Evolutionary conservation across 2,113 vertebrate species (phyloP), one percentile per base, ranked within the genome.

Genomic region (Ranitomeya imitator): DNA sequence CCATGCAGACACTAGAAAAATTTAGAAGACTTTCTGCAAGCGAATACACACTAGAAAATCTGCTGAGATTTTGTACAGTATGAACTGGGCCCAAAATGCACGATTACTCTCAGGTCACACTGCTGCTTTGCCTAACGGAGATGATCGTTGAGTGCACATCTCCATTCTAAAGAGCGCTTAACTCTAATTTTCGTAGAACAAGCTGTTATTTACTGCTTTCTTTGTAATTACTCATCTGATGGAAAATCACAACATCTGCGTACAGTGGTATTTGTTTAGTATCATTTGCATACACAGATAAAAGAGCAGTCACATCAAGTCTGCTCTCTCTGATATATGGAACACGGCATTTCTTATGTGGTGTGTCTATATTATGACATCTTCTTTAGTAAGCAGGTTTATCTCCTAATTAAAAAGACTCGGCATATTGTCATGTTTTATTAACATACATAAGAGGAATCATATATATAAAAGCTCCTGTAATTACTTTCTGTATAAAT

Each of bases 181-280:
- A 74, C 23, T 9, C 69, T 57, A 60, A 74, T 74, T 85, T 74
- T 76, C n/a, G 71, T 37, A 61, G 55, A 86, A 78, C 37, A 21
- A 78, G 37, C 85, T 61, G 73, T 86, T 63, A 78, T 86, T 86
- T 77, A 86, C 85, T 86, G 55, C 74, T 77, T 77, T 86, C 57
- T 85, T 73, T 61, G 74, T 78, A 86, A 86, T 86, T 86, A 86
- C 21, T 78, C 19, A 31, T 54, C 83, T 78, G 71, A 77, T 26
- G 26, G 84, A 31, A 57, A 77, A 85, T 86, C 85, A 78, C 71
- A 86, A 86, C 73, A 86, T 86, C 85, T 63, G 37, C 21, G 76
- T 63, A 78, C 73, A 59, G 73, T 59, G 74, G 57, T 60, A 51
- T 55, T 86, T 63, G 54, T 86, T 86, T 37, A 78, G 85, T 78